Base-by-base conservation (phyloP, 2,113 vertebrate genomes). In the Macrotis lagotis region DNA sequence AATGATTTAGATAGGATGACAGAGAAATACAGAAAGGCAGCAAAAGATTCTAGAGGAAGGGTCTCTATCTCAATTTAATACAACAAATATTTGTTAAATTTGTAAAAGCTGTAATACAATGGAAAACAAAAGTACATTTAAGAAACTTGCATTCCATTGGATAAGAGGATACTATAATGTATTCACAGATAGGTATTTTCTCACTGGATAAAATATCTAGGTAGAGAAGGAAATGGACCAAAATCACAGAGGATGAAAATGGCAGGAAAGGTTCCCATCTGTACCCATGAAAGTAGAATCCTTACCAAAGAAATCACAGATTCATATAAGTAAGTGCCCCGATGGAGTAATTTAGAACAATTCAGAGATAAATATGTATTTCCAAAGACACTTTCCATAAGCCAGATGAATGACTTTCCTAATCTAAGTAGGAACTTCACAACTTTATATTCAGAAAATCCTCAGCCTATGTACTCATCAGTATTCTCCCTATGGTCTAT, bases 381-480 rank as follows among this genome's bases (percentile, higher is more conserved):
- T 92, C 88, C 90, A 59, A 31, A 59, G 53, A 28, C 44, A 83
- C 89, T 0, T 0, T 44, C 52, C 19, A 91, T 14, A 91, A 0
- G 37, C 90, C 91, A 90, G 51, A 47, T 47, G 26, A 91, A 59
- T n/a, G 9, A 1, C 1, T 4, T 94, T 90, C 91, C 92, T 94
- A 95, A 92, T 92, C 66, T 95, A 92, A 95, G 90, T 37, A 51
- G 95, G 52, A 96, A 92, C 66, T 83, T 1, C 0, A 0, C 0
- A 10, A 48, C 24, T 94, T 94, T 95, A 91, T 0, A 66, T 3
- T 44, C 74, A 74, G 25, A 97, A 97, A 93, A 59, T 89, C 50
- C 48, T 94, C 50, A 94, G 50, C 83, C 74, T 91, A 91, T 89
- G 37, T 51, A 66, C 55, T 96, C 94, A 95, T 48, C 14, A 25